These are phyloP conservation scores for Caenorhabditis drosophilae DNA, from an alignment of 2,888 invertebrate species.

Conservation along the genomic window DNA sequence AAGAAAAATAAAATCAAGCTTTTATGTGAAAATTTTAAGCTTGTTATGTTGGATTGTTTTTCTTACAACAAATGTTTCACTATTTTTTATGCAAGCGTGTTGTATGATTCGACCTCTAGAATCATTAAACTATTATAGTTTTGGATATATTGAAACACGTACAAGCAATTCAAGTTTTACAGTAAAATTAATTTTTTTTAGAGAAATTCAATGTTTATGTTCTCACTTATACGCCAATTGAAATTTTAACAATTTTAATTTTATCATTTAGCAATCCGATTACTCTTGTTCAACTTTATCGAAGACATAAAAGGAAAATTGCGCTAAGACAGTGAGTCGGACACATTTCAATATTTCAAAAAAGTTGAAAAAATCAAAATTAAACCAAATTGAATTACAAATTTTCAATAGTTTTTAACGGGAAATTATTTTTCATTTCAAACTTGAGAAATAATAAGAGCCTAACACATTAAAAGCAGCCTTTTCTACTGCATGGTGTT, in stretches of 20 bases:
- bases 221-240: slow-evolving; percentile 64
- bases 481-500: slow-evolving; percentile 25
- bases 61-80: slow-evolving; percentile 52
- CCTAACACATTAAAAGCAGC: too few species aligned
- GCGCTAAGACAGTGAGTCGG: slow-evolving; percentile 63
- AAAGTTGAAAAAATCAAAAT: not conserved
- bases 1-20: not conserved
- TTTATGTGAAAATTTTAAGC: slow-evolving; percentile 35
- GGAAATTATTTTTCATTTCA: not conserved
- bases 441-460: too few species aligned
- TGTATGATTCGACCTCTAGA: slow-evolving; percentile 65
- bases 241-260: slow-evolving; percentile 60
- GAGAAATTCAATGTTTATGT: slow-evolving; percentile 59
- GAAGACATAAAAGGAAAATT: slow-evolving; percentile 66
- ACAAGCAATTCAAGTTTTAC: too few species aligned
- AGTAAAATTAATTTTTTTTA: too few species aligned
- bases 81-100: slow-evolving; percentile 61
- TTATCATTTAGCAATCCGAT: slow-evolving; percentile 67
- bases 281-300: slow-evolving; percentile 65
- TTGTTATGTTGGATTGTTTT: slow-evolving; percentile 61
- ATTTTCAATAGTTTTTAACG: not conserved
- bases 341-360: not conserved
- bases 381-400: not conserved
- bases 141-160: slow-evolving; percentile 55
- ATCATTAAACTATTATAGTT: slow-evolving; percentile 63